Base-by-base conservation (phyloP, 2,888 invertebrate species). In the Asteroscopus sphinx region DNA sequence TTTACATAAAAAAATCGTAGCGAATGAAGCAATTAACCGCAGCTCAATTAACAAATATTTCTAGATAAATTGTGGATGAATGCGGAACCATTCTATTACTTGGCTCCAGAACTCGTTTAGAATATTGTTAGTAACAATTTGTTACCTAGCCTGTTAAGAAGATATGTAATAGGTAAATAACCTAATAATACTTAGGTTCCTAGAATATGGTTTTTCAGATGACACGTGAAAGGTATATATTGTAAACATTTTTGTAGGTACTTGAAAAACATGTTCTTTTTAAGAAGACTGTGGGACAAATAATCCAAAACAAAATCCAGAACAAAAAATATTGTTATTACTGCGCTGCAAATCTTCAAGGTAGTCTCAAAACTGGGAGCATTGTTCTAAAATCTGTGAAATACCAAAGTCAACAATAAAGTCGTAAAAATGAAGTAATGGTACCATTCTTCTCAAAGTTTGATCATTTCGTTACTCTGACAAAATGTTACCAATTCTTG, bases 341-440 rank as follows among this genome's bases (percentile, higher is more conserved):
- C 13, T 26, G 33, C 46, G 48, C 68, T 47, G 8, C 58, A 51
- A 61, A 58, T 68, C 33, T 9, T 5, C 65, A 65, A 66, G 57
- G 67, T 59, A 70, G 52, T 44, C 52, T 59, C 49, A 58, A 36
- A 33, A 65, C 65, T 56, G 37, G 47, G 39, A 60, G 53, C 68
- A 69, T 73, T 77, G 75, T 75, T 75, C 47, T 65, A 44, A 55
- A 69, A 47, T 49, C 67, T 60, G 47, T 52, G 64, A 69, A 77
- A 77, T 58, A 57, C 46, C 58, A 58, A 75, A 67, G 48, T 47
- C 26, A 68, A 71, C 67, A 73, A 70, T 73, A 59, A 65, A 65
- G 48, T 67, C 26, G 52, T 75, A 63, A 75, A 33, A 65, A 26
- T 70, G 48, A 57, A 66, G 60, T 69, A 77, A 77, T 69, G 37